A percentile compares a stretch with the other conserved stretches of the same genome.
Evolutionary conservation across 2,113 vertebrate species (phyloP).

Genomic region (Tonatia bakeri): DNA sequence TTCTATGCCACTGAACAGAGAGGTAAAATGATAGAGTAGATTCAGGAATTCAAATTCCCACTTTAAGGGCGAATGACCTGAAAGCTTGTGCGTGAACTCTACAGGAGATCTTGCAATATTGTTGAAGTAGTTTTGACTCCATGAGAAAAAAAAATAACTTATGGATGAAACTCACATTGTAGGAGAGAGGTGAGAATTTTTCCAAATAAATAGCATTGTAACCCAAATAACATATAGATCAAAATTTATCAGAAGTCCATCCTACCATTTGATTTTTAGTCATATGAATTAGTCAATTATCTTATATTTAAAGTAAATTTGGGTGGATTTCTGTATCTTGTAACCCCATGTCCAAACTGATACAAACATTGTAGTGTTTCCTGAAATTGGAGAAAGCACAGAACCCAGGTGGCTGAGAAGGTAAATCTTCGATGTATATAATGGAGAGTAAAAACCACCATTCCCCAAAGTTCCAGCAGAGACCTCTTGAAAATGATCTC

Average conservation of each 20-base stretch:
- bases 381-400: not conserved
- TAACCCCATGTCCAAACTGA: not conserved
- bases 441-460: not conserved
- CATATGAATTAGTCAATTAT: not conserved
- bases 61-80: not conserved
- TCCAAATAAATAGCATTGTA: not conserved
- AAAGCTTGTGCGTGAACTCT: not conserved
- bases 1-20: not conserved
- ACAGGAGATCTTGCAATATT: not conserved
- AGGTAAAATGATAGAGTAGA: not conserved
- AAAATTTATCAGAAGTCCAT: not conserved
- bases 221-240: not conserved
- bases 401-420: not conserved
- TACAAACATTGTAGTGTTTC: fast-evolving
- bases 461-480: not conserved
- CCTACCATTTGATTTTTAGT: not conserved
- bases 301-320: not conserved
- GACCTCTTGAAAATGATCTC: not conserved
- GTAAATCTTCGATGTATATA: not conserved
- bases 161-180: not conserved
- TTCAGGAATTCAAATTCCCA: not conserved
- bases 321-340: not conserved
- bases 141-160: not conserved
- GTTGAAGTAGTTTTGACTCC: not conserved
- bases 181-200: not conserved